Percentiles rank a stretch among this genome's conserved stretches.
phyloP scores from a whole-genome alignment of 2,888 invertebrate species.

The Drosophila sordidula region DNA sequence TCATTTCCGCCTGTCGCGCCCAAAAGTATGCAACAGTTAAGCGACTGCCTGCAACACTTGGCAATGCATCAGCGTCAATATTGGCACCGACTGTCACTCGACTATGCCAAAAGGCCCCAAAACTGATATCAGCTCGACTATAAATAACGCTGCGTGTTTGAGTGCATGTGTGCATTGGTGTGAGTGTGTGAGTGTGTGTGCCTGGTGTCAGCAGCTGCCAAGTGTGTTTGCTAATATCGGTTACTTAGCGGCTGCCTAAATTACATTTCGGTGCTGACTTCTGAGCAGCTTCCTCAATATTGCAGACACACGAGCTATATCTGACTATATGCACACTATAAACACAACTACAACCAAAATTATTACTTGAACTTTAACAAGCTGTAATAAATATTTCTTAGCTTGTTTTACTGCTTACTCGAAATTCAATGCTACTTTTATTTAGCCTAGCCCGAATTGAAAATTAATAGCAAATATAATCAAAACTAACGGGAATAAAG shows the following conservation, averaged over 20 bases:
- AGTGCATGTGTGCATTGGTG: not conserved
- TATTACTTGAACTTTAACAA: constrained; percentile 4
- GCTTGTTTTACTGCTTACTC: constrained; percentile 15
- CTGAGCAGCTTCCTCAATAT: not conserved
- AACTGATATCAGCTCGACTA: constrained; percentile 42
- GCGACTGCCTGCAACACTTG: constrained; percentile 37
- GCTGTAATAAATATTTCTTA: constrained; percentile 14
- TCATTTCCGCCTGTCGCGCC: constrained; percentile 67
- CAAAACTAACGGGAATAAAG: constrained; percentile 29
- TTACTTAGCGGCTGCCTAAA: constrained; percentile 39
- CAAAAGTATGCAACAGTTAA: constrained; percentile 66
- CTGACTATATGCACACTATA: not conserved
- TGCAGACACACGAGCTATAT: not conserved
- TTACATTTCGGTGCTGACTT: constrained; percentile 10
- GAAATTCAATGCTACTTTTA: constrained; percentile 35
- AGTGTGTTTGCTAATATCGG: constrained; percentile 41
- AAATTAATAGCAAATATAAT: constrained; percentile 18
- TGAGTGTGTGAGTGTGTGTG: constrained; percentile 8
- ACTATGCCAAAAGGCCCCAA: constrained; percentile 38
- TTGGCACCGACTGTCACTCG: constrained; percentile 60
- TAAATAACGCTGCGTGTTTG: constrained; percentile 21
- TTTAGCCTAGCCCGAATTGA: constrained; percentile 1
- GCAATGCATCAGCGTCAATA: constrained; percentile 77
- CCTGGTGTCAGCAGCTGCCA: constrained; percentile 35
- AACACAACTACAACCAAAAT: not conserved